Conservation (phyloP, 2,888 invertebrate genomes). For the Trissonchulus sp. region DNA sequence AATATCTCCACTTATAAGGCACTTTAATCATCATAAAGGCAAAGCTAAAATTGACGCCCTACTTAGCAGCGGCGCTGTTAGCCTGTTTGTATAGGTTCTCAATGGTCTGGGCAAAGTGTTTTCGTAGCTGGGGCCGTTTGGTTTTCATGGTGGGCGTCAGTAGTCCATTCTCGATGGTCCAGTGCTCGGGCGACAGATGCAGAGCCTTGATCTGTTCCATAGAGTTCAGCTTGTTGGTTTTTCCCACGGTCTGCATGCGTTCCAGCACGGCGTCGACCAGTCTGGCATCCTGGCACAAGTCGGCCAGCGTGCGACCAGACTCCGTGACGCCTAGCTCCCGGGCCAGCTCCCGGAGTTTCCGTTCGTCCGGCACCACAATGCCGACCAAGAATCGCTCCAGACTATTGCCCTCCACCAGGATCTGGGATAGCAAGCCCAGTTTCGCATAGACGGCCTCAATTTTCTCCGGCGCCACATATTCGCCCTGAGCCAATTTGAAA, state of each 20-base stretch:
- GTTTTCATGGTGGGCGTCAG: constrained; percentile 57
- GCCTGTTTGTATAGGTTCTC: constrained; percentile 47
- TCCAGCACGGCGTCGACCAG: constrained; percentile 78
- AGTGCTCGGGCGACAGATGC: constrained; percentile 50
- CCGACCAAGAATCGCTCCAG: constrained; percentile 84
- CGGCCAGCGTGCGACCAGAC: constrained; percentile 40
- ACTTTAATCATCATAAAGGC: no score
- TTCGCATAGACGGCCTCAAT: constrained; percentile 81
- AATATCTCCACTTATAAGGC: no score
- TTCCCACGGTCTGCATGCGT: constrained; percentile 80
- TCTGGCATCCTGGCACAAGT: constrained; percentile 53
- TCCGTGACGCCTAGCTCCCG: constrained; percentile 2
- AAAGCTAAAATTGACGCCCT: no score
- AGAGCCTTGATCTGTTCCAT: constrained; percentile 51
- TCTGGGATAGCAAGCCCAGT: constrained; percentile 85
- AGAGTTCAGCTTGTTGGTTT: constrained; percentile 51
- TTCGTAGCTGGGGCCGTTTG: constrained; percentile 47
- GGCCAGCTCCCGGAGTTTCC: constrained; percentile 69
- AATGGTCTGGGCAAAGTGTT: constrained; percentile 35
- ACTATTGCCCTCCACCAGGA: constrained; percentile 91
- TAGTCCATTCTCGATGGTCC: constrained; percentile 55
- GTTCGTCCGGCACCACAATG: constrained; percentile 88
- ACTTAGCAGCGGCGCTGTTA: no score
- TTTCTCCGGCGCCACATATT: constrained; percentile 97
- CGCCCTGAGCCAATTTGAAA: constrained; percentile 91